Conservation (phyloP, 2,888 invertebrate species). For the Orthosia cruda region DNA sequence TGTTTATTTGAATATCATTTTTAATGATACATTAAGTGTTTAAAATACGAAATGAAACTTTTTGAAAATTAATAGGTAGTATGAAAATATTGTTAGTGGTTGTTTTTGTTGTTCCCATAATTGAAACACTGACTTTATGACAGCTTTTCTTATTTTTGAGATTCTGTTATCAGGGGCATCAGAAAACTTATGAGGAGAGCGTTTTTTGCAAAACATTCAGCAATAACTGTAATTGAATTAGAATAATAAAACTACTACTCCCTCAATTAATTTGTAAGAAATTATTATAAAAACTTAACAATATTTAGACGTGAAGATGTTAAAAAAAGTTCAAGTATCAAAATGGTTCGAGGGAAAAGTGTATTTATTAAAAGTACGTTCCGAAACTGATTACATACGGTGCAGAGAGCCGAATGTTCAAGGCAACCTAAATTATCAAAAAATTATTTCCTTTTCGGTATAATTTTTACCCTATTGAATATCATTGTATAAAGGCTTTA, state of each 20-base stretch:
- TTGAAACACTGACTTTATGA: neutral
- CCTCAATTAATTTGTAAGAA: neutral
- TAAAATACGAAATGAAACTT: neutral
- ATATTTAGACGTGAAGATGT: neutral
- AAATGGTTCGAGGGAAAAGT: constrained; percentile 51
- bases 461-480: too few species aligned
- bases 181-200: neutral
- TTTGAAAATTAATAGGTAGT: too few species aligned
- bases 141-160: neutral
- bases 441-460: neutral
- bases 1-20: too few species aligned
- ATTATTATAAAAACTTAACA: neutral
- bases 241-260: neutral
- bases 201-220: neutral
- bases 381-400: constrained; percentile 39
- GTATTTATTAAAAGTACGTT: constrained; percentile 37
- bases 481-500: neutral
- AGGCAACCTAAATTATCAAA: neutral
- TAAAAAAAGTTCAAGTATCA: constrained; percentile 69
- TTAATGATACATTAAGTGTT: neutral
- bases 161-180: neutral
- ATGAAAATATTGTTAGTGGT: too few species aligned
- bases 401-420: neutral
- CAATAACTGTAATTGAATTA: neutral
- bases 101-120: too few species aligned